Base-by-base conservation (phyloP, 2,797 vertebrate genomes). In the Micromesistius poutassou region DNA sequence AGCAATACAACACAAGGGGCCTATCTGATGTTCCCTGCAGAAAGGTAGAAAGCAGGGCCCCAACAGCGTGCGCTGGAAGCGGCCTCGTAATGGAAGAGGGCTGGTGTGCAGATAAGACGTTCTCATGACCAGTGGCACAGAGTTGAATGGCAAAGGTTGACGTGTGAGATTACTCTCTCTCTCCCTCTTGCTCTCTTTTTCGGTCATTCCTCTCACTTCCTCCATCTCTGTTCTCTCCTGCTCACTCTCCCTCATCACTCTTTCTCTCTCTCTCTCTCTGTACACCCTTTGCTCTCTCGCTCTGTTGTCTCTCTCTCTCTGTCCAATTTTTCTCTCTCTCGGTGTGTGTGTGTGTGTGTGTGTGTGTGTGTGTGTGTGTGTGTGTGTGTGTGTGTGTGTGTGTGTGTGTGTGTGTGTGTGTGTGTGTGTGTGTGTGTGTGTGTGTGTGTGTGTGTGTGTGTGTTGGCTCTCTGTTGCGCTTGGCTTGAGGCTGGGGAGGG, bases 401-500 rank as follows among this genome's bases (percentile, higher is more conserved):
- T 40, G 38, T 12, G 38, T 40, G 38, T 12, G 38, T 40, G 38
- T 40, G 38, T 40, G 38, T 40, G 38, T 40, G 38, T 40, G n/a
- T n/a, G n/a, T n/a, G n/a, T n/a, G n/a, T n/a, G n/a, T n/a, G n/a
- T n/a, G n/a, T 38, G 1, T 1, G 1, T 38, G 4, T 38, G 36
- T 38, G 36, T 38, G 36, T 38, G 36, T 10, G 36, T 38, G 36
- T 38, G 36, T 38, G 36, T 42, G 40, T 42, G 40, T 30, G 10
- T 66, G 30, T 30, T 35, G 76, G 80, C 77, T 76, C 75, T 77
- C 50, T 62, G 83, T 83, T 74, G 72, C 68, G 50, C 72, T 79
- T 81, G 40, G 74, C 75, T 82, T 77, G 80, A 79, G 79, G 76
- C 76, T n/a, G n/a, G n/a, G n/a, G 70, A 73, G 76, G 68, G 62